Evolutionary conservation across 1,140 invertebrate species (phyloP).

Genomic region (Cyclina sinensis): DNA sequence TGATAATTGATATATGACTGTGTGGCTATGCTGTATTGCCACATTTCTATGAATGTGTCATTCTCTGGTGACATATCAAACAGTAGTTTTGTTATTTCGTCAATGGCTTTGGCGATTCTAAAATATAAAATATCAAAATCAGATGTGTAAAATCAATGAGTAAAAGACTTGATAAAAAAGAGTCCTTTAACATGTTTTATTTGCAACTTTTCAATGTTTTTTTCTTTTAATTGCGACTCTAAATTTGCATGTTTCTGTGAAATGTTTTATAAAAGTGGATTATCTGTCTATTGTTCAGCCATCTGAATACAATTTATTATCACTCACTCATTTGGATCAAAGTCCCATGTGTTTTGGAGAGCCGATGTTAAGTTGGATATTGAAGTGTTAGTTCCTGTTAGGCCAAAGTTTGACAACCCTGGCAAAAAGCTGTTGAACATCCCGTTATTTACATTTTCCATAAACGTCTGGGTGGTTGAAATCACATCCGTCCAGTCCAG

Average conservation of each 20-base stretch:
- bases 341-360: constrained; percentile 35
- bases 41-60: constrained; percentile 9
- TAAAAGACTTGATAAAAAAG: too few species aligned
- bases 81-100: not conserved
- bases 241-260: too few species aligned
- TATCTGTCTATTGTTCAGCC: too few species aligned
- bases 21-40: constrained; percentile 13
- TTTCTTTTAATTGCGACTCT: too few species aligned
- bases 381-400: not conserved
- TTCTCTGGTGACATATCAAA: constrained; percentile 3
- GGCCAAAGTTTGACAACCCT: constrained; percentile 7
- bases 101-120: not conserved
- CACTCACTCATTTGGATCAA: constrained; percentile 32
- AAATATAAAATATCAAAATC: too few species aligned
- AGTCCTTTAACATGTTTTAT: too few species aligned
- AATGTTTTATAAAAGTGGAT: too few species aligned
- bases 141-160: too few species aligned
- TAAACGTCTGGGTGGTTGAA: not conserved
- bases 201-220: too few species aligned
- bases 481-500: constrained; percentile 48
- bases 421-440: not conserved
- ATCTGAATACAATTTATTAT: too few species aligned
- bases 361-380: not conserved
- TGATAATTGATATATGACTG: constrained; percentile 32
- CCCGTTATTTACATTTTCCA: not conserved